Base-by-base conservation (phyloP, 2,888 invertebrate genomes). In the Acanthoscelides obtectus region DNA sequence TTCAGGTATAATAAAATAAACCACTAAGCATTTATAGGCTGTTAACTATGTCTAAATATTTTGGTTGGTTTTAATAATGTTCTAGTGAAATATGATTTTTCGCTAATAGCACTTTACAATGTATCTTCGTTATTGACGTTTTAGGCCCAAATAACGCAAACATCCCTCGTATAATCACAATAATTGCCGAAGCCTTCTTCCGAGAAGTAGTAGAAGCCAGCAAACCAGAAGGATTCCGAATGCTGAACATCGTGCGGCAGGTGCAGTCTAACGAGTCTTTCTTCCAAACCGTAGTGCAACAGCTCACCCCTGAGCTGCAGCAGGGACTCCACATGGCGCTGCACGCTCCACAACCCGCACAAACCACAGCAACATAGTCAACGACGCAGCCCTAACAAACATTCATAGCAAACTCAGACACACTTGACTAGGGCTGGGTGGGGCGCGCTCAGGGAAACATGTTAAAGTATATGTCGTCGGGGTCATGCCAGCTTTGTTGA, bases 161-260 rank as follows among this genome's bases (percentile, higher is more conserved):
- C 86, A 90, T 99, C 81, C 96, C 96, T 73, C 90, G 91, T 76
- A 91, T 99, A 76, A 90, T 99, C 78, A 90, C 91, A 77, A 93
- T 96, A 80, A 93, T 99, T 77, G 95, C 97, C 0, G 96, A 98
- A 85, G 95, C 97, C 0, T 93, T 99, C 86, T 89, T 90, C 77
- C 89, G 91, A 80, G 94, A 95, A 81, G 96, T 94, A 64, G 90
- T 99, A 76, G 90, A 93, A 68, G 87, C 90, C 2, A 90, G 92
- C 69, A 90, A 91, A 82, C 90, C 92, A 17, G 93, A 93, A 67
- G 92, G 91, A 79, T 89, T 89, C 75, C 91, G 97, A 83, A 92
- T 98, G 90, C 87, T 94, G 72, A 90, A 91, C 78, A 94, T 98
- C 79, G 90, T 97, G 70, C 89, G 93, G 81, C 95, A 96, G 85